phyloP scores from a whole-genome alignment of 1,140 invertebrate genomes.

The Coelopa frigida region DNA sequence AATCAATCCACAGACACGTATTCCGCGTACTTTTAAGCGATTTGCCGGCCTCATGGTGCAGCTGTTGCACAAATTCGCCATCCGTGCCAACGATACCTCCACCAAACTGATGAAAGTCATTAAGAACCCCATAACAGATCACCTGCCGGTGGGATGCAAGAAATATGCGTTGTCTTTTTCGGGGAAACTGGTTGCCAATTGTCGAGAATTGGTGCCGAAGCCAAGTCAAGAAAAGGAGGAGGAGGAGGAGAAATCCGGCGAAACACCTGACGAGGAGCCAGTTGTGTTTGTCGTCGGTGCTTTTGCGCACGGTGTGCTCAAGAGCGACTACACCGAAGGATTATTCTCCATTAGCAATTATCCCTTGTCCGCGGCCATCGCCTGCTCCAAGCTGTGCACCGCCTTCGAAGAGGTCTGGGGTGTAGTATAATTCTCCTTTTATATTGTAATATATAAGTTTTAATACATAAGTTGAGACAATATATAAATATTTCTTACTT shows the following conservation, averaged over 20 bases:
- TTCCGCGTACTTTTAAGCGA: conserved; percentile 95
- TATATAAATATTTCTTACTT: too few species aligned
- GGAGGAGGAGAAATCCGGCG: conserved; percentile 40
- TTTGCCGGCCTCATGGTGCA: conserved; percentile 99
- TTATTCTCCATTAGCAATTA: conserved; percentile 90
- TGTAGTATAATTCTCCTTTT: conserved; percentile 69
- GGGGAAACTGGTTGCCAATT: conserved; percentile 68
- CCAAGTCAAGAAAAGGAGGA: background rate
- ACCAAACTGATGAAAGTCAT: conserved; percentile 95
- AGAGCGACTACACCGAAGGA: conserved; percentile 86
- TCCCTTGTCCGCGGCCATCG: conserved; percentile 90
- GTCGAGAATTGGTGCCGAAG: conserved; percentile 71
- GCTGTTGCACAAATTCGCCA: conserved; percentile 88
- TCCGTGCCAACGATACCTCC: conserved; percentile 80
- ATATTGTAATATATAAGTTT: background rate
- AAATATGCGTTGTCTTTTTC: conserved; percentile 90
- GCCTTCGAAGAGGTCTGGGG: conserved; percentile 97
- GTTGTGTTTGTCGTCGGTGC: conserved; percentile 90
- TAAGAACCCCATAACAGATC: conserved; percentile 92
- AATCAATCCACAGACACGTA: conserved; percentile 96
- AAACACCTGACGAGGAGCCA: too few species aligned
- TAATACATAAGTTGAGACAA: background rate
- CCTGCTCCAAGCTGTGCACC: conserved; percentile 92
- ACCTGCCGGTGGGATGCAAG: conserved; percentile 89
- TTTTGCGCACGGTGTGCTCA: conserved; percentile 93